A percentile compares a stretch with the other conserved stretches of the same genome.
Evolutionary conservation across 2,888 invertebrate species (phyloP).

Genomic region (Caenorhabditis imperialis): DNA sequence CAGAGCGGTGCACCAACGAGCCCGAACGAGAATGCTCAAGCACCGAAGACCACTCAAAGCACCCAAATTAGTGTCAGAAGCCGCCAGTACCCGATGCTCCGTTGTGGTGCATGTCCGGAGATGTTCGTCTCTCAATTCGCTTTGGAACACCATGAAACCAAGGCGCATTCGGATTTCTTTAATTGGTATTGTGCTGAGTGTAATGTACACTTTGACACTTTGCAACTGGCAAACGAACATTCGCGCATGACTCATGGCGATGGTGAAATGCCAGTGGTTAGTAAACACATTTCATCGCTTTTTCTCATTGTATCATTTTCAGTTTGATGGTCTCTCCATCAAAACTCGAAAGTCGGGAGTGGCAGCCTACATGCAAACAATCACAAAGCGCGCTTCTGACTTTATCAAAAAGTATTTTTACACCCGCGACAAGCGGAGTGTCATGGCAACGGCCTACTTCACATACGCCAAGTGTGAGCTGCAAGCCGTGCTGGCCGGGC

Average conservation of each 20-base stretch:
- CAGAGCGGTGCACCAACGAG: no score
- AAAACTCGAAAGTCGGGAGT: not conserved
- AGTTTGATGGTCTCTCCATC: not conserved
- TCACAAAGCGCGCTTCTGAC: slow-evolving; percentile 11
- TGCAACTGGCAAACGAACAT: slow-evolving; percentile 30
- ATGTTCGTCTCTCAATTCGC: slow-evolving; percentile 29
- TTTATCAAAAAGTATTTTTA: slow-evolving; percentile 21
- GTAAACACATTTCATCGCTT: not conserved
- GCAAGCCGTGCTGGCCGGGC: slow-evolving; percentile 16
- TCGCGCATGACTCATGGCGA: slow-evolving; percentile 18
- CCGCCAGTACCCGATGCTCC: slow-evolving; percentile 28
- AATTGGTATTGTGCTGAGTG: slow-evolving; percentile 27
- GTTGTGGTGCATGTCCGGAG: slow-evolving; percentile 13
- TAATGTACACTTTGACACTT: slow-evolving; percentile 13
- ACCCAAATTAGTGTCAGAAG: not conserved
- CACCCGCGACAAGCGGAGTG: slow-evolving; percentile 13
- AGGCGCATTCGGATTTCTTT: slow-evolving; percentile 16
- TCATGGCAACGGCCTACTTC: slow-evolving; percentile 28
- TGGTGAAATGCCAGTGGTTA: slow-evolving; percentile 33
- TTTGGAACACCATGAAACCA: slow-evolving; percentile 31
- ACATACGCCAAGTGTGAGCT: slow-evolving; percentile 26
- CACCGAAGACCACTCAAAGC: not conserved
- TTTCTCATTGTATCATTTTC: slow-evolving; percentile 1
- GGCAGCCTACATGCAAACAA: slow-evolving; percentile 7
- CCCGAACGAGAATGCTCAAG: not conserved